Conservation (phyloP, 2,113 vertebrate genomes). For the Larimichthys polyactis region DNA sequence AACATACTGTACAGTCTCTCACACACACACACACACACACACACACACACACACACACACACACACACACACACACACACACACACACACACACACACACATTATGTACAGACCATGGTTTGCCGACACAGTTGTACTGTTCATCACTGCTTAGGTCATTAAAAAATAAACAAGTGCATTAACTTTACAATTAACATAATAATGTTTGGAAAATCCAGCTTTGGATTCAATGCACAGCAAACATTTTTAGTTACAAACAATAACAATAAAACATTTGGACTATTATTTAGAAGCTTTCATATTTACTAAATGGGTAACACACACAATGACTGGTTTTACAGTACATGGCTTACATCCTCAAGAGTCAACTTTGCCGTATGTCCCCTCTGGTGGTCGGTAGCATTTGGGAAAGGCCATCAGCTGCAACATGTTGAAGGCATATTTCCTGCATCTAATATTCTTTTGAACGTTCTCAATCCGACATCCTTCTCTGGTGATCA, state of each 20-base stretch:
- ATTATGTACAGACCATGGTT: background rate
- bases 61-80: background rate
- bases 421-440: conserved; percentile 99
- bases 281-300: background rate
- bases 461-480: conserved; percentile 99
- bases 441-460: conserved; percentile 98
- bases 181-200: conserved; percentile 17
- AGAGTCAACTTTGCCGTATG: conserved; percentile 96
- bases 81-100: background rate
- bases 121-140: background rate
- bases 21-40: background rate
- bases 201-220: background rate
- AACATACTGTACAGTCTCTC: background rate
- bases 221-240: background rate
- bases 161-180: conserved; percentile 35
- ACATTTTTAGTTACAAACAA: background rate
- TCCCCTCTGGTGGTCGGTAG: conserved; percentile 98
- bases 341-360: conserved; percentile 73
- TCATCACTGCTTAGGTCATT: background rate
- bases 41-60: background rate
- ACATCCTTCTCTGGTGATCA: conserved; percentile 95
- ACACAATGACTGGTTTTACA: background rate
- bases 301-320: background rate
- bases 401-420: conserved; percentile 98
- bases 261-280: background rate